Base-by-base conservation (phyloP, 1,140 invertebrate species). In the Penaeus japonicus region DNA sequence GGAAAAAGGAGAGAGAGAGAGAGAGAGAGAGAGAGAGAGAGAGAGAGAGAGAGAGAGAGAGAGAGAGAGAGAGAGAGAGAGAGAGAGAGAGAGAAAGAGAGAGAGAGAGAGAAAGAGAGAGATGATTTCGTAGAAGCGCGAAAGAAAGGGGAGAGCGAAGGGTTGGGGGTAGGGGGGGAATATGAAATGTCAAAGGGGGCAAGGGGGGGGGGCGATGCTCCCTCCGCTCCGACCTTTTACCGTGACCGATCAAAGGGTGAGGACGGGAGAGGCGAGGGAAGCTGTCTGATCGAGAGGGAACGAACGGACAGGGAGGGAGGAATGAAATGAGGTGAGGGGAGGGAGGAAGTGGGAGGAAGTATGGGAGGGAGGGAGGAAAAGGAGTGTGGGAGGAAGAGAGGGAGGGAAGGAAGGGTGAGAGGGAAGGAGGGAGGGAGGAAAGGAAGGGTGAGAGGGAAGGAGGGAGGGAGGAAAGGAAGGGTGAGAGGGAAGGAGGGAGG, bases 111-210 rank as follows among this genome's bases (percentile, higher is more conserved):
- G 7, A 10, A 47, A 7, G 12, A 12, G 7, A 12, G 39, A 7
- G 0, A 0, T 5, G 39, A 47, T 47, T 47, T 12, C 12, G 39
- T 47, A 47, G 7, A 2, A 4, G 39, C 39, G 39, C 39, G 39
- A 47, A 12, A 12, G 39, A 12, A 47, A 47, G 39, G 39, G 0
- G 7, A 10, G 12, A 12, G 39, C 39, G 12, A 47, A 39, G 35
- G 20, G 35, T 7, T 17, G 15, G 39, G 32, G 20, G 39, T 35
- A n/a, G 20, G 39, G 24, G 77, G 77, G 47, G 20, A 24, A 27
- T 12, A 35, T 39, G 32, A 79, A 79, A 79, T 79, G 77, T 79
- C 77, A 79, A 79, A 79, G 77, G 77, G 77, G n/a, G n/a, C n/a
- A n/a, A n/a, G n/a, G n/a, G n/a, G n/a, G n/a, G n/a, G n/a, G n/a